Percentiles rank a stretch among this genome's conserved stretches.
phyloP scores from a whole-genome alignment of 2,797 vertebrate genomes.

The Enoplosus armatus region DNA sequence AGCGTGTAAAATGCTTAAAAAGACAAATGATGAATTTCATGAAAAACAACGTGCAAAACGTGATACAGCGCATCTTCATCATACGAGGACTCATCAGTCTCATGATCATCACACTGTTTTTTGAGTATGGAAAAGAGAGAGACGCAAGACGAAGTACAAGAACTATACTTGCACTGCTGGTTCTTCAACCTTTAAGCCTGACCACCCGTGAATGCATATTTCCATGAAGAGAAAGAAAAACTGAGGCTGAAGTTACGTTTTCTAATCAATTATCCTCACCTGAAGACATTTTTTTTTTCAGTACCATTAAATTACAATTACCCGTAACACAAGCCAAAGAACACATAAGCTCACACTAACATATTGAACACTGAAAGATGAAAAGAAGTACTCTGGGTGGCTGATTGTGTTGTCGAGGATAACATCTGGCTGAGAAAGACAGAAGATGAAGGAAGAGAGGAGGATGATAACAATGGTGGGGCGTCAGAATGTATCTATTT shows the following conservation, averaged over 20 bases:
- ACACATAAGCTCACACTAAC: conserved; percentile 24
- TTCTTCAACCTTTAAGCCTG: neutral
- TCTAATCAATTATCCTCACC: neutral
- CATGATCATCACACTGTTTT: neutral
- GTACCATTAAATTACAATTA: conserved; percentile 38
- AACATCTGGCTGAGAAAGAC: conserved; percentile 51
- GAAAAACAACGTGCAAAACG: too few species aligned
- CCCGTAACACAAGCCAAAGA: conserved; percentile 37
- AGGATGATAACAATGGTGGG: neutral
- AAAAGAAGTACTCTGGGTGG: conserved; percentile 31
- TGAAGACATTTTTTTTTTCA: too few species aligned
- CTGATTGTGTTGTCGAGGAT: conserved; percentile 30
- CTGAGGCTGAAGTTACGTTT: neutral
- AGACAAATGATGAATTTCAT: too few species aligned
- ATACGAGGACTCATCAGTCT: neutral
- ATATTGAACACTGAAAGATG: conserved; percentile 21
- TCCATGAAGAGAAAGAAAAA: neutral
- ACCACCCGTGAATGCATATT: neutral
- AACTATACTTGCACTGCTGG: neutral
- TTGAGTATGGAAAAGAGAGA: neutral
- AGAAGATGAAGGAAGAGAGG: conserved; percentile 14
- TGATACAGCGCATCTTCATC: too few species aligned
- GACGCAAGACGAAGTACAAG: neutral
- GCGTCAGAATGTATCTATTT: conserved; percentile 22
- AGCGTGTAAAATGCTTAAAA: too few species aligned